Conservation (phyloP, 2,797 vertebrate genomes). For the Channallabes apus region DNA sequence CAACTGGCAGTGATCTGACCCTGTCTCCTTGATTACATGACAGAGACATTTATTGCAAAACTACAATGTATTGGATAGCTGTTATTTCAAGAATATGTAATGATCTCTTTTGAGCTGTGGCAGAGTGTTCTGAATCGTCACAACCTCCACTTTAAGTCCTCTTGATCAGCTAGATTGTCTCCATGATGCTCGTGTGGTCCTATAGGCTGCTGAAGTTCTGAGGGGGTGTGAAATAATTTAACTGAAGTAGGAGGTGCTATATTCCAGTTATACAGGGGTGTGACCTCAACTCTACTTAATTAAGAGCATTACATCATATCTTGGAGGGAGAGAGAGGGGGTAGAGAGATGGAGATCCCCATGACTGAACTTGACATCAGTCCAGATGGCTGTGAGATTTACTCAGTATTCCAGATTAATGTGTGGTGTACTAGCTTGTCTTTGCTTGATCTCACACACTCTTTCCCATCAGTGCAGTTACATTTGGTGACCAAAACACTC, state of each 20-base stretch:
- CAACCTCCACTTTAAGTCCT: background rate
- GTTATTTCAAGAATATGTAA: background rate
- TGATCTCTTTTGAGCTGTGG: background rate
- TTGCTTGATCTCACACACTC: constrained; percentile 13
- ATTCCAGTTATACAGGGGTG: background rate
- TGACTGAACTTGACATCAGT: constrained; percentile 34
- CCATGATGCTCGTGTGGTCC: constrained; percentile 15
- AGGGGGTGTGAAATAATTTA: background rate
- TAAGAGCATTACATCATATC: constrained; percentile 53
- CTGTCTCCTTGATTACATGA: background rate
- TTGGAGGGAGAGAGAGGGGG: constrained; percentile 9
- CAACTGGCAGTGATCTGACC: background rate
- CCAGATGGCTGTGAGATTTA: constrained; percentile 57
- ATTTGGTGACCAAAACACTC: background rate
- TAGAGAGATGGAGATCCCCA: constrained; percentile 11
- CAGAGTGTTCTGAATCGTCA: background rate
- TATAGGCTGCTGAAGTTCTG: background rate
- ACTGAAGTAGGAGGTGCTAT: background rate
- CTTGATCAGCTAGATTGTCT: background rate
- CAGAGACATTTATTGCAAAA: background rate
- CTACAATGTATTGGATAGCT: background rate
- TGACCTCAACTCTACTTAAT: background rate
- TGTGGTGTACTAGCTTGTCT: constrained; percentile 32
- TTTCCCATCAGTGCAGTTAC: background rate
- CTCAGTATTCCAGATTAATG: constrained; percentile 49